Base-by-base conservation (phyloP, 2,797 vertebrate species). In the Oreochromis mossambicus region DNA sequence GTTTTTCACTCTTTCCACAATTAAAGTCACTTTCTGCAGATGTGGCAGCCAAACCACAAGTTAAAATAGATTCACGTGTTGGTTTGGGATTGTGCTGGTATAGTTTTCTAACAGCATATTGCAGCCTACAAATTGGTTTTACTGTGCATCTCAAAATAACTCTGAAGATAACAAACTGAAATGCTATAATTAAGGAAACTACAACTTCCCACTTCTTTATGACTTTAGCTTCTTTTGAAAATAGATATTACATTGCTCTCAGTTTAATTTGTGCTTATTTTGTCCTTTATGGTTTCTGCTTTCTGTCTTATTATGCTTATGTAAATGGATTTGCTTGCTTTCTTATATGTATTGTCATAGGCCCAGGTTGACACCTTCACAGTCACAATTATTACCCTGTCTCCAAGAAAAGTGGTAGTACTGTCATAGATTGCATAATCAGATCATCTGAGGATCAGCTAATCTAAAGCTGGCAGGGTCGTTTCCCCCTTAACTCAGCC, bases 371-470 rank as follows among this genome's bases (percentile, higher is more conserved):
- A 85, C 85, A 80, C 38, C 63, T 73, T 80, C 54, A 70, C 9
- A 83, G 32, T 11, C 11, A 51, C 79, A 70, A 2, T 77, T 66
- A 91, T 86, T 58, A 80, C 70, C 61, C 61, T 51, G 56, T 80
- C 36, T 84, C 32, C 54, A 80, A 82, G 55, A 34, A 75, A 48
- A 50, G 26, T 50, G 46, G 26, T 34, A 34, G 46, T 13, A 14
- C 80, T 80, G 79, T 89, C 88, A 78, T 13, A 86, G 48, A 82
- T 76, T 81, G 50, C 6, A 8, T 43, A 86, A 90, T 88, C 58
- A 86, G 52, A 87, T 85, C 5, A 91, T 93, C 86, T 84, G 83
- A 91, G 79, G 19, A 89, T 93, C 61, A 79, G 24, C 70, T 24
- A 83, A 78, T 93, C 68, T 82, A 51, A 88, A 84, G 51, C 55